Base-by-base conservation (phyloP, 2,888 invertebrate genomes). In the Eristalis intricaria region DNA sequence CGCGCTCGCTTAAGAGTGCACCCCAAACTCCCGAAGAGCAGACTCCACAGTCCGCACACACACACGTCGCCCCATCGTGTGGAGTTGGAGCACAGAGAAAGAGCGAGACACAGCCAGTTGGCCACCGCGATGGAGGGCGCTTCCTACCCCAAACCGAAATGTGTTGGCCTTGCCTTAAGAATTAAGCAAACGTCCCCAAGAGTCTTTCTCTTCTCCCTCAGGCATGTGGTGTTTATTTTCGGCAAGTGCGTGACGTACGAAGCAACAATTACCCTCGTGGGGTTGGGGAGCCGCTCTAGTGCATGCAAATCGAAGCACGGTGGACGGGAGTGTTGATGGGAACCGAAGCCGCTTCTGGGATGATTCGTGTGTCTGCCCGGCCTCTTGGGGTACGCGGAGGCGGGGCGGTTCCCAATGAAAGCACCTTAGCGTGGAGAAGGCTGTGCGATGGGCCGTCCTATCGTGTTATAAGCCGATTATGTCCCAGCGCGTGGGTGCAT, bases 131-230 rank as follows among this genome's bases (percentile, higher is more conserved):
- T 32, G 22, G 0, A 15, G n/a, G 5, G 8, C 23, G 32, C 32
- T 40, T 40, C 58, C 79, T 79, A 73, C 65, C 71, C n/a, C 65
- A 79, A 70, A 71, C 40, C 2, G 23, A 73, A 79, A 64, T n/a
- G 29, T 66, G 71, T 79, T 79, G 43, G 29, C 71, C 65, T 29
- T 56, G 56, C 15, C 56, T 10, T 5, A 4, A 76, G 61, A 32
- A 32, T 32, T 10, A 68, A 69, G 66, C 23, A n/a, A 26, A 76
- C 26, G 43, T 43, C 60, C 61, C 29, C 40, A 64, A 61, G 40
- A 60, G 32, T 26, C n/a, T n/a, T n/a, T n/a, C n/a, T n/a, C n/a
- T n/a, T n/a, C n/a, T n/a, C n/a, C n/a, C 4, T 7, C 2, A 38
- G n/a, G 32, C 13, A 29, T 2, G 5, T 1, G 15, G 15, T 40